Conservation (phyloP, 2,888 invertebrate genomes). For the Herminia tarsipennalis region DNA sequence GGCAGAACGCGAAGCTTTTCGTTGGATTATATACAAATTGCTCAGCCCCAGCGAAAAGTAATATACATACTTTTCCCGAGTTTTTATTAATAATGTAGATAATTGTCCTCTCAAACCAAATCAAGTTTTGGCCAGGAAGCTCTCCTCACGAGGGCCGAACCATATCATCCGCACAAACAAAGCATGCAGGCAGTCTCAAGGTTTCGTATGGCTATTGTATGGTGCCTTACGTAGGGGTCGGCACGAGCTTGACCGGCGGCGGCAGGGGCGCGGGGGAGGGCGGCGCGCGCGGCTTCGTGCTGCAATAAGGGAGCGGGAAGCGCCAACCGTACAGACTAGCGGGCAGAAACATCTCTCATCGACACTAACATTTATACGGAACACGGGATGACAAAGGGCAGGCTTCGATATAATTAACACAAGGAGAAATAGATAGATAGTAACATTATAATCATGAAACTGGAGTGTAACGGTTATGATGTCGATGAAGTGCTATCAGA, state of each 20-base stretch:
- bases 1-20: slow-evolving; percentile 61
- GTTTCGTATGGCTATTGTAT: slow-evolving; percentile 55
- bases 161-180: slow-evolving; percentile 75
- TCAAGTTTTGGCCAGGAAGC: slow-evolving; percentile 27
- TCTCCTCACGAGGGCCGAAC: slow-evolving; percentile 60
- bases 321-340: slow-evolving; percentile 98
- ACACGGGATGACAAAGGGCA: slow-evolving; percentile 44
- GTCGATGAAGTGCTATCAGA: slow-evolving; percentile 68
- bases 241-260: slow-evolving; percentile 91
- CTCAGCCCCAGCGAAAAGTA: slow-evolving; percentile 62
- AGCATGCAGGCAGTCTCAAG: slow-evolving; percentile 78
- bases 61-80: slow-evolving; percentile 38
- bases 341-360: slow-evolving; percentile 86
- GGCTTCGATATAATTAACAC: slow-evolving; percentile 42
- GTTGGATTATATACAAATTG: slow-evolving; percentile 66
- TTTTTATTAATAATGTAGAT: slow-evolving; percentile 20
- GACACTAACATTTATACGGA: slow-evolving; percentile 75
- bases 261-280: slow-evolving; percentile 92
- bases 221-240: slow-evolving; percentile 88
- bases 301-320: slow-evolving; percentile 98
- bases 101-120: slow-evolving; percentile 35
- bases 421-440: slow-evolving; percentile 44
- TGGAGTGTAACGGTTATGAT: slow-evolving; percentile 50
- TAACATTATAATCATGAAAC: slow-evolving; percentile 44
- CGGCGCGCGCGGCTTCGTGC: slow-evolving; percentile 93